Base-by-base conservation (phyloP, 1,140 invertebrate species). In the Pemphigus obesinymphae region DNA sequence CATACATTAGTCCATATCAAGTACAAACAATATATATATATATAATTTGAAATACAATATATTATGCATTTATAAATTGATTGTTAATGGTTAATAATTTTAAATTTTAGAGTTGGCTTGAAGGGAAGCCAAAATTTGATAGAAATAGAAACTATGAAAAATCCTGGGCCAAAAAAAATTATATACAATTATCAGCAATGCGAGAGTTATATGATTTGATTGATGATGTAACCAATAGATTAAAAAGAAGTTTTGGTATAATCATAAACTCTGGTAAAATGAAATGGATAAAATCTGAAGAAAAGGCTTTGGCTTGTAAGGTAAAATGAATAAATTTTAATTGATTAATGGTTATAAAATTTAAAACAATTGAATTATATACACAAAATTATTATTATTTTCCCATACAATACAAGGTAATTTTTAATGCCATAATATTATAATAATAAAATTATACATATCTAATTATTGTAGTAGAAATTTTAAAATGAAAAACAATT, bases 1-100 rank as follows among this genome's bases (percentile, higher is more conserved):
- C 95, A 0, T 92, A 93, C 82, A 88, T 95, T 2, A 93, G 95
- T 86, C 92, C 94, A 0, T 98, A 94, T 85, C 90, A 91, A 85
- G 92, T 94, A 85, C 8, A 6, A 50, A 70, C 11, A 43, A 15
- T 23, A 86, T 85, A 82, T 82, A 8, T 37, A n/a, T 20, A 3
- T 26, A 37, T 15, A 50, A n/a, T 72, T 68, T 20, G n/a, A 82
- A 8, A 61, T 40, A 37, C n/a, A 58, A 15, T 50, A 20, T n/a
- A n/a, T n/a, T n/a, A n/a, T n/a, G n/a, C 1, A 29, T 20, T 55
- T 40, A 29, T 73, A 40, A 2, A 50, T n/a, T 48, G 3, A 20
- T 0, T 29, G 2, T 8, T 20, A 31, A 29, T 73, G 50, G 7
- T 3, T 34, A 50, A 31, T 20, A 3, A 48, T 20, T 11, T 5